phyloP scores from a whole-genome alignment of 1,140 invertebrate genomes.

The Drosophila serrata region DNA sequence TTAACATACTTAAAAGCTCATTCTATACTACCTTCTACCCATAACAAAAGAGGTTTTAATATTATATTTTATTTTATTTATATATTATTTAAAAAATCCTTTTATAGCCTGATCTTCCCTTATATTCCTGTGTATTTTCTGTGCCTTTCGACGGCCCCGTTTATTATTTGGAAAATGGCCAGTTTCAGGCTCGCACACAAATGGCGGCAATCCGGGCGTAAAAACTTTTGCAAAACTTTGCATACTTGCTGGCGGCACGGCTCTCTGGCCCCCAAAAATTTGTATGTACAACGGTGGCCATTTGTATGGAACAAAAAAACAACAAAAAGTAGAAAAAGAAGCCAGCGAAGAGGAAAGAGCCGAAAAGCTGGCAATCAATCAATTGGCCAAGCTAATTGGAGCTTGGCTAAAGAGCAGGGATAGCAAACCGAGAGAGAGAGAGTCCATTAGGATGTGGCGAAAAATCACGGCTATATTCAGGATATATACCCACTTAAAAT shows the following conservation, averaged over 20 bases:
- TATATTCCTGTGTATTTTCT: neutral
- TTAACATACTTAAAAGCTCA: too few species aligned
- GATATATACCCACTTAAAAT: slow-evolving; percentile 9
- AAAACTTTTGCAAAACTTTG: slow-evolving; percentile 75
- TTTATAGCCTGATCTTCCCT: neutral
- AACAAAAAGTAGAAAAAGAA: neutral
- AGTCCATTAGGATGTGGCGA: slow-evolving; percentile 22
- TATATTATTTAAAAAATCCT: neutral
- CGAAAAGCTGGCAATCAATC: slow-evolving; percentile 76
- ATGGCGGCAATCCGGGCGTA: slow-evolving; percentile 54
- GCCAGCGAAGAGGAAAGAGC: slow-evolving; percentile 11
- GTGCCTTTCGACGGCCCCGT: neutral
- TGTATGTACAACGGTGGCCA: slow-evolving; percentile 51
- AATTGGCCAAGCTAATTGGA: slow-evolving; percentile 73
- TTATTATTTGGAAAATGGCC: slow-evolving; percentile 21
- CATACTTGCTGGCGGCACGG: slow-evolving; percentile 66
- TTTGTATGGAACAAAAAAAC: slow-evolving; percentile 28
- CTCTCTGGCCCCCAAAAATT: slow-evolving; percentile 37
- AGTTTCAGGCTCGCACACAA: slow-evolving; percentile 25
- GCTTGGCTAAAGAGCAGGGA: slow-evolving; percentile 26
- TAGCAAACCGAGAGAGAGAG: slow-evolving; percentile 14
- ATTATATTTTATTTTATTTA: too few species aligned
- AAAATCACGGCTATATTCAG: slow-evolving; percentile 3
- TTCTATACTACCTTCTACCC: too few species aligned
- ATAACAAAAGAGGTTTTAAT: neutral